These are phyloP conservation scores for Aplochiton taeniatus DNA, from an alignment of 2,797 vertebrate species.

Conservation along the genomic window DNA sequence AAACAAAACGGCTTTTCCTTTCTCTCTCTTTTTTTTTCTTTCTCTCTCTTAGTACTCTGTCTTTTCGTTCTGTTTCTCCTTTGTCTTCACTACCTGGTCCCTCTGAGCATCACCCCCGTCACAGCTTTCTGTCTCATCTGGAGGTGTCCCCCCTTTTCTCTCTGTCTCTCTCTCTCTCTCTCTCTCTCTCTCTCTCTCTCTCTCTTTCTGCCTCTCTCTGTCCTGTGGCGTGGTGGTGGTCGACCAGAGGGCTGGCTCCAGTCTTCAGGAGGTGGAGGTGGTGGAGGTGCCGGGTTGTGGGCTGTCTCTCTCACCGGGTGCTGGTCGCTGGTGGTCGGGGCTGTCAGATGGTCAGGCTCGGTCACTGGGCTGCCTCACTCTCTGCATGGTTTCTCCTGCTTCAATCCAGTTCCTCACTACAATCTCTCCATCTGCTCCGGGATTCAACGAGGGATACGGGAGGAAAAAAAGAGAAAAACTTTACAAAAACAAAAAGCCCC, in stretches of 20 bases:
- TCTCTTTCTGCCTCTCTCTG: slow-evolving; percentile 23
- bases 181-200: slow-evolving; percentile 24
- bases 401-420: slow-evolving; percentile 32
- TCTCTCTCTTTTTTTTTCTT: slow-evolving; percentile 13
- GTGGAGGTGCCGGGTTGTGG: slow-evolving; percentile 8
- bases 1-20: not conserved
- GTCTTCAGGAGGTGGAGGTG: not conserved
- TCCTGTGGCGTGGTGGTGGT: slow-evolving; percentile 2
- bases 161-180: slow-evolving; percentile 11
- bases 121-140: slow-evolving; percentile 64
- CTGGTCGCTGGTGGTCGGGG: slow-evolving; percentile 24
- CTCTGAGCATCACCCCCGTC: slow-evolving; percentile 60
- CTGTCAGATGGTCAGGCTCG: slow-evolving; percentile 57
- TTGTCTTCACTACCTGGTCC: slow-evolving; percentile 45
- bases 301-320: slow-evolving; percentile 18
- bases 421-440: slow-evolving; percentile 64
- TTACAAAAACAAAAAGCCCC: slow-evolving; percentile 67
- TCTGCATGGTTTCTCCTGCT: slow-evolving; percentile 72
- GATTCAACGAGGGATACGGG: slow-evolving; percentile 68
- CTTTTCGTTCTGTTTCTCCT: slow-evolving; percentile 14
- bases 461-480: slow-evolving; percentile 56
- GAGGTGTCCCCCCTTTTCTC: slow-evolving; percentile 30
- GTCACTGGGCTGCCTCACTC: slow-evolving; percentile 54
- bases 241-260: slow-evolving; percentile 14
- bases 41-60: slow-evolving; percentile 37